Percentiles rank a stretch among this genome's conserved stretches.
Conservation (phyloP, 2,888 invertebrate species). For the Sepiola atlantica region DNA sequence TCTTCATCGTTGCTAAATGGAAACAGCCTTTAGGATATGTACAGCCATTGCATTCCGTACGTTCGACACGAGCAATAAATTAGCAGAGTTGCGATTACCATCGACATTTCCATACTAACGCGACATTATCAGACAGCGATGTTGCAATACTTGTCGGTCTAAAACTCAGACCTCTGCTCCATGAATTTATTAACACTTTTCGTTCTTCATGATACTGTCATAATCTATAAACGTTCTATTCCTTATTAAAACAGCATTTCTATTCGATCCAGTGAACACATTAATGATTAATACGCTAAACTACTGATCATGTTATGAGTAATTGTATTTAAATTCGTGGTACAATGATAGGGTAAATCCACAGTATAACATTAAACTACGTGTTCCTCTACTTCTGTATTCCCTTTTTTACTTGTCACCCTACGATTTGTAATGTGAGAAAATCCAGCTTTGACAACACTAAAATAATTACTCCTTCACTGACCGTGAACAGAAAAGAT, state of each 20-base stretch:
- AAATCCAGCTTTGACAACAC: no score
- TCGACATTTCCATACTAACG: conserved; percentile 14
- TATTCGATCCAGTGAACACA: no score
- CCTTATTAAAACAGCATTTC: no score
- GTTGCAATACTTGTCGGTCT: not conserved
- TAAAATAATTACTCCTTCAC: no score
- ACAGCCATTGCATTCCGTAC: not conserved
- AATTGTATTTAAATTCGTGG: not conserved
- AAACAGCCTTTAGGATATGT: not conserved
- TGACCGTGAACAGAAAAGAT: no score
- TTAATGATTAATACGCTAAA: not conserved
- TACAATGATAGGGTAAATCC: no score
- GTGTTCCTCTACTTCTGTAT: no score
- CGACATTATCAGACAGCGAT: not conserved
- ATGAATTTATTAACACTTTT: not conserved
- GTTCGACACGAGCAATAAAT: not conserved
- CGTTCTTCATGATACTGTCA: not conserved
- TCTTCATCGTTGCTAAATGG: not conserved
- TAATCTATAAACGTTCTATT: not conserved
- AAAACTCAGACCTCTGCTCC: not conserved
- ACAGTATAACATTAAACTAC: no score
- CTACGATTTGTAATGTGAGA: no score
- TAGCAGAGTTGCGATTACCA: not conserved
- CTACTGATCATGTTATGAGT: not conserved
- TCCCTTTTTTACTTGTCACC: no score